Percentiles rank a stretch among this genome's conserved stretches.
phyloP scores from a whole-genome alignment of 2,888 invertebrate genomes.

The Sisyra terminalis region DNA sequence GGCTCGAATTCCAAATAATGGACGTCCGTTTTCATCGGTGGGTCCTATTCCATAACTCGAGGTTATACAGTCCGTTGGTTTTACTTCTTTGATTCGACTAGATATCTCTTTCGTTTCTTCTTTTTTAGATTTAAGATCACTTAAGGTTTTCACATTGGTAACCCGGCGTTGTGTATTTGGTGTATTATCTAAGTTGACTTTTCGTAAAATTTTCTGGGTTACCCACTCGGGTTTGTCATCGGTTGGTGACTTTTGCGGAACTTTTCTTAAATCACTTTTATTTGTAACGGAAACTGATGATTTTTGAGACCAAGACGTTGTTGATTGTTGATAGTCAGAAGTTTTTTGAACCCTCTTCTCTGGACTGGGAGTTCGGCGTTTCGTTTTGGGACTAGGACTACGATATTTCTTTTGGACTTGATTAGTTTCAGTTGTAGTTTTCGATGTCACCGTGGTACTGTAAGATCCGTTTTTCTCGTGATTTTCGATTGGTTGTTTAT shows the following conservation, averaged over 20 bases:
- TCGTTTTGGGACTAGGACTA: slow-evolving; percentile 16
- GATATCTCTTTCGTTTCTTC: slow-evolving; percentile 22
- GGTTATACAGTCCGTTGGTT: slow-evolving; percentile 48
- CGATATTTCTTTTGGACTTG: background rate
- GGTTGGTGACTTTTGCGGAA: slow-evolving; percentile 24
- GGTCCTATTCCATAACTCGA: slow-evolving; percentile 74
- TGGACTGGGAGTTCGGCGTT: slow-evolving; percentile 19
- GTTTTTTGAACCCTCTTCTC: slow-evolving; percentile 10
- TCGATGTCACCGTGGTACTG: slow-evolving; percentile 8
- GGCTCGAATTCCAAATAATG: slow-evolving; percentile 64
- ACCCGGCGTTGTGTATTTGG: slow-evolving; percentile 18
- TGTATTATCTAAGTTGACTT: slow-evolving; percentile 26
- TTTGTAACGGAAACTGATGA: slow-evolving; percentile 17
- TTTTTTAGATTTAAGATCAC: slow-evolving; percentile 13
- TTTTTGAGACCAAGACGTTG: slow-evolving; percentile 25
- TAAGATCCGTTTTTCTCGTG: no score
- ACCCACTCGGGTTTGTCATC: slow-evolving; percentile 47
- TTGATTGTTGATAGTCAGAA: slow-evolving; percentile 12
- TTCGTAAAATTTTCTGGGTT: slow-evolving; percentile 39
- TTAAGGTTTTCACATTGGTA: slow-evolving; percentile 21
- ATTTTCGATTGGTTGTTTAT: no score
- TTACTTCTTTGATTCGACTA: slow-evolving; percentile 22
- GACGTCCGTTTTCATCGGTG: slow-evolving; percentile 61
- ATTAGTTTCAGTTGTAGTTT: slow-evolving; percentile 10
- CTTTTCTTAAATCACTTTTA: slow-evolving; percentile 18